Conservation (phyloP, 1,140 invertebrate species). For the Aradophagus sp. region DNA sequence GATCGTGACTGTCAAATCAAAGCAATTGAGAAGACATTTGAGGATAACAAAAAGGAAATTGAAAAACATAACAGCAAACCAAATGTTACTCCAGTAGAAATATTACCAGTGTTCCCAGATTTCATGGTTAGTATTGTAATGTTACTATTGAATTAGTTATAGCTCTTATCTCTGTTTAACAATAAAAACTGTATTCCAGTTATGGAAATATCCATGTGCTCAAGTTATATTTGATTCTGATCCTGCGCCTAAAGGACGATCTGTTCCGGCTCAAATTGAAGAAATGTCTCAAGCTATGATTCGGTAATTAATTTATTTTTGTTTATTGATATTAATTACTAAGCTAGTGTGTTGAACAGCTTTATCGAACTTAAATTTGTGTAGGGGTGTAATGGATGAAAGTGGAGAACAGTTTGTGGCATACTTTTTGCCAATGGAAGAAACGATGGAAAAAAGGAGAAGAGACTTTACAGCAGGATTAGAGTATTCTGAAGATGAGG, state of each 20-base stretch:
- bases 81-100: constrained; percentile 92
- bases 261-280: constrained; percentile 90
- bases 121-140: constrained; percentile 80
- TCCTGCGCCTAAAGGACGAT: constrained; percentile 87
- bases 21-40: constrained; percentile 98
- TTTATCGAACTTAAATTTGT: no score
- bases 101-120: constrained; percentile 93
- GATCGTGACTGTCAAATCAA: constrained; percentile 97
- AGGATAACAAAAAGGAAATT: constrained; percentile 89
- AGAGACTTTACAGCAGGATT: constrained; percentile 84
- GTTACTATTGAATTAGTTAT: no score
- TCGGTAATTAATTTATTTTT: constrained; percentile 77
- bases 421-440: constrained; percentile 96
- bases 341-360: no score
- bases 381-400: constrained; percentile 96
- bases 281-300: constrained; percentile 99
- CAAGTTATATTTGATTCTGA: constrained; percentile 99
- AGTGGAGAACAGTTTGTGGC: constrained; percentile 99
- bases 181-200: constrained; percentile 71
- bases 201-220: constrained; percentile 98
- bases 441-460: constrained; percentile 91
- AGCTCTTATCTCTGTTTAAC: no score
- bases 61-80: constrained; percentile 97
- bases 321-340: no score
- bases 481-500: constrained; percentile 93